phyloP scores from a whole-genome alignment of 1,140 invertebrate genomes.

The Metaphire vulgaris region DNA sequence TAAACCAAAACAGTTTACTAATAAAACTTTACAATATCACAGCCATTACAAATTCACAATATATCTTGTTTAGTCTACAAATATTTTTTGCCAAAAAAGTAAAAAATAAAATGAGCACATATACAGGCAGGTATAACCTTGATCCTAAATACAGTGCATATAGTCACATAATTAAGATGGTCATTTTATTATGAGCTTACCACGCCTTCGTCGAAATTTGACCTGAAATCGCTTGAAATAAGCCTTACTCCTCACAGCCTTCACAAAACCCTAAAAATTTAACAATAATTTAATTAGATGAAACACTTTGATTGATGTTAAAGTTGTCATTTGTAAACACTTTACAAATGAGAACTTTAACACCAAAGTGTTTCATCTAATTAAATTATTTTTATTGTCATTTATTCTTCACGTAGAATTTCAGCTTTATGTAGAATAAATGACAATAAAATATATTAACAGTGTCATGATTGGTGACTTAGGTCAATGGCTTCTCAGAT shows the following conservation, averaged over 20 bases:
- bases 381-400: too few species aligned
- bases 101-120: constrained; percentile 9
- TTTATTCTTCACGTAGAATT: too few species aligned
- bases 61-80: neutral
- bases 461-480: too few species aligned
- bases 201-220: constrained; percentile 58
- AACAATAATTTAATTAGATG: neutral
- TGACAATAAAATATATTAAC: too few species aligned
- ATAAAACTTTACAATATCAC: neutral
- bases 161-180: too few species aligned
- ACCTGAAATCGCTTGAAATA: constrained; percentile 99
- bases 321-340: too few species aligned
- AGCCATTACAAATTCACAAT: neutral
- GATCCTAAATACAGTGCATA: neutral
- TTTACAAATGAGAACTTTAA: too few species aligned
- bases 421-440: too few species aligned
- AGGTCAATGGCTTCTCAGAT: too few species aligned
- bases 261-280: constrained; percentile 83
- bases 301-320: too few species aligned
- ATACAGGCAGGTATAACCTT: neutral
- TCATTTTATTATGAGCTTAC: constrained; percentile 39
- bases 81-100: neutral
- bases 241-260: constrained; percentile 99
- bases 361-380: too few species aligned
- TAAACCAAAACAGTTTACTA: neutral